Evolutionary conservation across 92 coral and sea anemone species (phyloP).

Genomic region (Phenganax stokvisi): DNA sequence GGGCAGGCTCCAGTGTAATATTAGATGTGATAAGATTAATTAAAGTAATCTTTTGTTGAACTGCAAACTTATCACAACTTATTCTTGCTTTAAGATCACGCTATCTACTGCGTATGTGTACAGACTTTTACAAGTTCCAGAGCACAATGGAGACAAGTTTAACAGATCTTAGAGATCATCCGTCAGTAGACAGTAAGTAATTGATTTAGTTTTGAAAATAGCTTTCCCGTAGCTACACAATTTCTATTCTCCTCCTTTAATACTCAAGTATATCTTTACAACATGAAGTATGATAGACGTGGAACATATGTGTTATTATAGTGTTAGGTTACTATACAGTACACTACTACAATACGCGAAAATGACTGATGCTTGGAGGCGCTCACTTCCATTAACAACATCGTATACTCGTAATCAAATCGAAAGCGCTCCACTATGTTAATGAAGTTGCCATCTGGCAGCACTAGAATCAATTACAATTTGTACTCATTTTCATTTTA

Average conservation of each 20-base stretch:
- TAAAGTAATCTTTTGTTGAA: neutral
- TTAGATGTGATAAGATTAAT: neutral
- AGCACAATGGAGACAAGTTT: conserved; percentile 94
- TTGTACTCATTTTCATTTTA: neutral
- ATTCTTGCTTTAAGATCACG: conserved; percentile 62
- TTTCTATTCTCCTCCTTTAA: no score
- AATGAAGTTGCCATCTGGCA: neutral
- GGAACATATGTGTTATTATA: no score
- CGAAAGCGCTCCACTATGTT: no score
- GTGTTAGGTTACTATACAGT: no score
- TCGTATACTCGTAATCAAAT: no score
- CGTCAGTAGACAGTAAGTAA: conserved; percentile 73
- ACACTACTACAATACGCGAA: no score
- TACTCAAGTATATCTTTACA: no score
- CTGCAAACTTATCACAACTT: neutral
- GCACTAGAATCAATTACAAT: neutral
- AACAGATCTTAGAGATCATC: conserved; percentile 78
- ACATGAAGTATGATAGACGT: neutral
- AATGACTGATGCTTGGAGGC: neutral
- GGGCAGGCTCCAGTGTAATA: neutral
- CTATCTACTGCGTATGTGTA: conserved; percentile 89
- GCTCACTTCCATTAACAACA: neutral
- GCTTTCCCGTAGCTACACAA: no score
- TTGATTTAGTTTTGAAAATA: no score
- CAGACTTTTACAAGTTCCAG: conserved; percentile 95